Evolutionary conservation across 1,140 invertebrate genomes (phyloP).

Genomic region (Drosophila bifasciata): DNA sequence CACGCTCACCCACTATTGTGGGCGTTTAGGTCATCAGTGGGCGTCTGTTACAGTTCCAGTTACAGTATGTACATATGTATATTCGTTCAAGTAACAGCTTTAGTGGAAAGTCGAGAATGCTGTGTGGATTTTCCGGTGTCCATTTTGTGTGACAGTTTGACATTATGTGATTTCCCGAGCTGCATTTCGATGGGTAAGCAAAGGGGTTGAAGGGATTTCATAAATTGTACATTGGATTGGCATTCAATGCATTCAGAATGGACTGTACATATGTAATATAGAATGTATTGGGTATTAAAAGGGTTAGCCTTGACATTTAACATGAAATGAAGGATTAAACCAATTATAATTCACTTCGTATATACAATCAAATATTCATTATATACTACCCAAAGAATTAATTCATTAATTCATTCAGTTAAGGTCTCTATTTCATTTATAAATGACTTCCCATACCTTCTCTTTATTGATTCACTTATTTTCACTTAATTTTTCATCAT

Average conservation of each 20-base stretch:
- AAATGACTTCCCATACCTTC: background rate
- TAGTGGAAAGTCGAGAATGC: constrained; percentile 2
- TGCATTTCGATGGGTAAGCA: background rate
- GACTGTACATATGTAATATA: no score
- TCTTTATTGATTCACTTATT: no score
- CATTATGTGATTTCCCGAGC: constrained; percentile 18
- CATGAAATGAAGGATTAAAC: no score
- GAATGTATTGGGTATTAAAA: no score
- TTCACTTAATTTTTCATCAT: no score
- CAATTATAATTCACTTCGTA: background rate
- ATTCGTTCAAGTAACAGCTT: constrained; percentile 1
- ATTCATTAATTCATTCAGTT: no score
- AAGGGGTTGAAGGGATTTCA: background rate
- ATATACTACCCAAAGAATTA: no score
- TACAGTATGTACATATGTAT: no score
- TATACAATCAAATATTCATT: background rate
- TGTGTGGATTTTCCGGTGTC: constrained; percentile 15
- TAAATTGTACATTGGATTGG: constrained; percentile 17
- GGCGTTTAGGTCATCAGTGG: constrained; percentile 48
- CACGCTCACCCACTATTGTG: background rate
- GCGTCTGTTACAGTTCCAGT: constrained; percentile 5
- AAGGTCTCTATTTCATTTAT: no score
- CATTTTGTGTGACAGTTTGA: constrained; percentile 17
- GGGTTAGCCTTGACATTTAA: no score
- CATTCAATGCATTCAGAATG: background rate